A percentile compares a stretch with the other conserved stretches of the same genome.
phyloP scores from a whole-genome alignment of 2,888 invertebrate genomes.

The Xestia xanthographa region DNA sequence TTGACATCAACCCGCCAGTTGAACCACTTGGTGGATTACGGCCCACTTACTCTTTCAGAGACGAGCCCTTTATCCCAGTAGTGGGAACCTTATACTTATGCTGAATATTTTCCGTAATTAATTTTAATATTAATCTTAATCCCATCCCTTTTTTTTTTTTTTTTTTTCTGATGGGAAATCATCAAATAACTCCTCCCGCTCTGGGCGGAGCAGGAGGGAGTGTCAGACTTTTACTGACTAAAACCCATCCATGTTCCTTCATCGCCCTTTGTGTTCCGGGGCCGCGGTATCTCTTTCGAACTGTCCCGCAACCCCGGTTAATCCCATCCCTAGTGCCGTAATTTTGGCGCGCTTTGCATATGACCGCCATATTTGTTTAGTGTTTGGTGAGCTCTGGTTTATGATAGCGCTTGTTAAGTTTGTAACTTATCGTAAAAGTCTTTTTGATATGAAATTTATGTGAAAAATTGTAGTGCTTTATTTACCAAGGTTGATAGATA shows the following conservation, averaged over 20 bases:
- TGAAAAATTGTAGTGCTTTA: neutral
- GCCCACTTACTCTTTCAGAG: no score
- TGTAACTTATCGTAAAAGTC: neutral
- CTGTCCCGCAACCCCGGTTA: no score
- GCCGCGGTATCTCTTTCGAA: no score
- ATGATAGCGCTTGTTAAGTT: slow-evolving; percentile 24
- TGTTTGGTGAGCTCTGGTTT: slow-evolving; percentile 19
- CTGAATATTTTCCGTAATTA: neutral
- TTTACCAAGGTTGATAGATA: neutral
- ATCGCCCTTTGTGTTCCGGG: no score
- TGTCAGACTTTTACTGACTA: no score
- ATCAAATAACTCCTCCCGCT: no score
- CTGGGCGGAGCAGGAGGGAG: no score
- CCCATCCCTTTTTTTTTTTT: no score
- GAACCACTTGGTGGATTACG: no score
- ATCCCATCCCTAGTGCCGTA: slow-evolving; percentile 28
- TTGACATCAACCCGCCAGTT: neutral
- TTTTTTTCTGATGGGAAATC: no score
- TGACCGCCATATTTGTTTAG: slow-evolving; percentile 33
- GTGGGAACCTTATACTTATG: neutral
- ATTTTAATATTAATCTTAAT: neutral
- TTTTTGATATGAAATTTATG: neutral
- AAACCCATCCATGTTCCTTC: no score
- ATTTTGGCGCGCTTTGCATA: slow-evolving; percentile 33
- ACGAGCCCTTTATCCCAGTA: neutral